Evolutionary conservation across 1,140 invertebrate species (phyloP).

Genomic region (Temnothorax longispinosus): DNA sequence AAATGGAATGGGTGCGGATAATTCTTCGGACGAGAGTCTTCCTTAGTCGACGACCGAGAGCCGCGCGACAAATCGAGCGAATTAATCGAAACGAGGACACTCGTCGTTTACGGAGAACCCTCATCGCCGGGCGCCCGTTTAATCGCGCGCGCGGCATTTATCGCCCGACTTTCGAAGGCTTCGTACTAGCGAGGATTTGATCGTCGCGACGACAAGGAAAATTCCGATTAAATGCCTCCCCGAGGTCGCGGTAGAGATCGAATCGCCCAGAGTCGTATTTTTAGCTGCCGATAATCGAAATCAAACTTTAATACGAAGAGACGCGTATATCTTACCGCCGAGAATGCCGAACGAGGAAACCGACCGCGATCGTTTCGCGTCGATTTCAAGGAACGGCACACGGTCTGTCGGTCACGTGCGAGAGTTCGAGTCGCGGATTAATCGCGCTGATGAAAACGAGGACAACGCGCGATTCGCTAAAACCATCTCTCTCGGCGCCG

Average conservation of each 20-base stretch:
- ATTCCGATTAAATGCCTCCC: neutral
- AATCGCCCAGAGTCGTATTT: constrained; percentile 8
- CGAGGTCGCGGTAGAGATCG: neutral
- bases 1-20: neutral
- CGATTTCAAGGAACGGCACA: neutral
- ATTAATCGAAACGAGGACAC: constrained; percentile 68
- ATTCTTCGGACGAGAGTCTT: neutral
- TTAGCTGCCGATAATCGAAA: constrained; percentile 29
- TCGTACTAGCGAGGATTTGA: neutral
- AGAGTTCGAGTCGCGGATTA: constrained; percentile 37
- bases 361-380: neutral
- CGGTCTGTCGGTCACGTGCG: neutral
- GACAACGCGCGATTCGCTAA: constrained; percentile 53
- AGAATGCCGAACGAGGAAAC: too few species aligned
- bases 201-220: neutral
- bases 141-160: constrained; percentile 13
- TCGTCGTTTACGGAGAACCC: neutral
- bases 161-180: neutral
- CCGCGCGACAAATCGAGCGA: constrained; percentile 23
- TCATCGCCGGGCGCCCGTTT: neutral
- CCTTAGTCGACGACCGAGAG: neutral
- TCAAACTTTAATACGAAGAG: constrained; percentile 16
- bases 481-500: constrained; percentile 27
- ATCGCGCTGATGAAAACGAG: constrained; percentile 66
- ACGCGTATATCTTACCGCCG: neutral